A percentile compares a stretch with the other conserved stretches of the same genome.
Evolutionary conservation across 2,888 invertebrate genomes (phyloP).

Genomic region (Torymus aiolomorphi): DNA sequence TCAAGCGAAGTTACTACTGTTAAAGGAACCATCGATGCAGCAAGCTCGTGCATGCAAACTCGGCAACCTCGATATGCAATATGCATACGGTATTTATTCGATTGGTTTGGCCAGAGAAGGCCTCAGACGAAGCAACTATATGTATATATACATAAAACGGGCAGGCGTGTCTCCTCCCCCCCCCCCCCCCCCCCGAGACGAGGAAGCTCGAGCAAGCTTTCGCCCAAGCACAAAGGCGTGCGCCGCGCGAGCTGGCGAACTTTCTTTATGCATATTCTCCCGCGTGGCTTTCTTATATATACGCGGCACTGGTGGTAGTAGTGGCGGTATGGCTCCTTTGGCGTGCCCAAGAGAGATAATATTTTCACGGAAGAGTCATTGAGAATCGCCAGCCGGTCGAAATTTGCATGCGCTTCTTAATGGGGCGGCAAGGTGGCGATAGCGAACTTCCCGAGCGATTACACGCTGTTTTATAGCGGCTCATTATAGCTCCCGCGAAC

Average conservation of each 20-base stretch:
- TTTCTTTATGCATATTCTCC: slow-evolving; percentile 49
- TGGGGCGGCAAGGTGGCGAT: not conserved
- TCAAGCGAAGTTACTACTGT: no score
- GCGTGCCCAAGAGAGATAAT: slow-evolving; percentile 6
- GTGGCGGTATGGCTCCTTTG: slow-evolving; percentile 12
- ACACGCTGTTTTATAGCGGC: slow-evolving; percentile 16
- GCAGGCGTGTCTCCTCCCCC: no score
- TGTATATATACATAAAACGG: not conserved
- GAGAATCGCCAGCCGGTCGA: slow-evolving; percentile 25
- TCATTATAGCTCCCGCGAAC: slow-evolving; percentile 8
- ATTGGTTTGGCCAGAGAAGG: slow-evolving; percentile 36
- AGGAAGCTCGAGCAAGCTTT: slow-evolving; percentile 50
- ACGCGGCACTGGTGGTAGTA: not conserved
- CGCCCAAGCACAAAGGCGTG: slow-evolving; percentile 3
- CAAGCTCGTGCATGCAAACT: no score
- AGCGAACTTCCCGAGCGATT: slow-evolving; percentile 26
- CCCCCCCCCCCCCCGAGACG: not conserved
- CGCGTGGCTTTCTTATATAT: slow-evolving; percentile 10
- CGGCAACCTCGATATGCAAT: no score
- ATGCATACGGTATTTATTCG: slow-evolving; percentile 2
- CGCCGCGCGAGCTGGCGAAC: slow-evolving; percentile 20
- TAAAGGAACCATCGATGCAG: no score
- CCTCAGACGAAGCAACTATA: slow-evolving; percentile 23
- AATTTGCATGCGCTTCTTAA: slow-evolving; percentile 39
- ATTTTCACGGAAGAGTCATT: slow-evolving; percentile 26